Evolutionary conservation across 2,113 vertebrate genomes (phyloP).

Genomic region (Cyphomyrus discorhynchus): DNA sequence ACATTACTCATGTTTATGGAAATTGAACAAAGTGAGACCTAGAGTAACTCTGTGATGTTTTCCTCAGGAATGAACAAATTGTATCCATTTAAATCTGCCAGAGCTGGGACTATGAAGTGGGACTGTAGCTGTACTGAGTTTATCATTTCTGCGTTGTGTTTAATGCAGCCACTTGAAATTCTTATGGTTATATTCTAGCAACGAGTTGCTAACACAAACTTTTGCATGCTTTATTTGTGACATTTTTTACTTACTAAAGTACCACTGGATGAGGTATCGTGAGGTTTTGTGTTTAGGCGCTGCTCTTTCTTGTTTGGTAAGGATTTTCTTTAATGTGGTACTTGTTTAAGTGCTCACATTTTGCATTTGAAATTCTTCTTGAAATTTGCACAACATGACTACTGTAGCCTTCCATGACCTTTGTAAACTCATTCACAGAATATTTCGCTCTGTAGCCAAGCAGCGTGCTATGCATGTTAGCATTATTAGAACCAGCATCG

Average conservation of each 20-base stretch:
- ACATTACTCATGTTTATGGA: slow-evolving; percentile 7
- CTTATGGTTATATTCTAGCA: slow-evolving; percentile 1
- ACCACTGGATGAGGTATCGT: neutral
- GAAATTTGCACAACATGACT: neutral
- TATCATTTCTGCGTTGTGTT: slow-evolving; percentile 2
- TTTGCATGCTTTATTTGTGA: neutral
- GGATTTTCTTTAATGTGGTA: neutral
- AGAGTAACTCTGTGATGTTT: neutral
- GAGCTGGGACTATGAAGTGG: neutral
- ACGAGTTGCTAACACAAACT: slow-evolving; percentile 4
- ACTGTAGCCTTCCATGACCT: neutral
- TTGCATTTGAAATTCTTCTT: neutral
- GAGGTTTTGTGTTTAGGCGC: neutral
- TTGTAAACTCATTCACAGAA: neutral
- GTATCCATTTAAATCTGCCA: slow-evolving; percentile 4
- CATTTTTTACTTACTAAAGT: neutral
- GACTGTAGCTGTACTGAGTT: neutral
- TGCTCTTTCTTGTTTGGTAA: neutral
- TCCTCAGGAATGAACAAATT: slow-evolving; percentile 15
- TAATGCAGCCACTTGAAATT: slow-evolving; percentile 2
- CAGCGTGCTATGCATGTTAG: neutral
- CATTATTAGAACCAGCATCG: slow-evolving; percentile 41
- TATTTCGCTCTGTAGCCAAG: neutral
- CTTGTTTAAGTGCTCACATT: neutral
- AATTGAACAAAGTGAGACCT: neutral